phyloP scores from a whole-genome alignment of 2,113 vertebrate species.

The human (Homo sapiens) region DNA sequence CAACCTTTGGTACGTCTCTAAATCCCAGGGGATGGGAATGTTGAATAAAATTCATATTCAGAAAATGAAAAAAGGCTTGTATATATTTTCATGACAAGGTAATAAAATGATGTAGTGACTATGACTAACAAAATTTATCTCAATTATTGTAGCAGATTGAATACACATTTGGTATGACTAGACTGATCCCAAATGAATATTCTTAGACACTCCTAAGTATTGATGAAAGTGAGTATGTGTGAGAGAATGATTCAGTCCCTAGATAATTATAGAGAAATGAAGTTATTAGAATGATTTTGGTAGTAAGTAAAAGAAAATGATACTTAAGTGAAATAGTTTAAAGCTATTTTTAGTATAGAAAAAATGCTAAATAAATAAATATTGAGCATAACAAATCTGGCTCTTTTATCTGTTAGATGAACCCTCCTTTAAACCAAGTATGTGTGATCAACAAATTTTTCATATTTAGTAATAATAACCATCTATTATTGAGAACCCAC shows the following conservation, averaged over 20 bases:
- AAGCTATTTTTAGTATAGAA: slow-evolving; percentile 30
- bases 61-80: slow-evolving; percentile 36
- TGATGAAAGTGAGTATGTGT: not conserved
- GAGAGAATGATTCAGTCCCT: not conserved
- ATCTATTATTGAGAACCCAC: not conserved
- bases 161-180: not conserved
- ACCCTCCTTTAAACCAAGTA: not conserved
- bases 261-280: not conserved
- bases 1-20: slow-evolving; percentile 36
- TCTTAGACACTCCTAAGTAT: not conserved
- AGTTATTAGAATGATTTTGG: not conserved
- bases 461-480: not conserved
- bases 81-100: slow-evolving; percentile 15
- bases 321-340: slow-evolving; percentile 18
- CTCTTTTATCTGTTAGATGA: slow-evolving; percentile 3
- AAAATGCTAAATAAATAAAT: slow-evolving; percentile 28
- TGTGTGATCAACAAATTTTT: not conserved
- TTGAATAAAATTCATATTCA: slow-evolving; percentile 66
- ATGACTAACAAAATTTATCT: not conserved
- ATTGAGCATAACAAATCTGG: not conserved
- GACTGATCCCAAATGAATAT: not conserved
- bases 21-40: not conserved
- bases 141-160: not conserved
- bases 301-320: slow-evolving; percentile 2
- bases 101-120: slow-evolving; percentile 14